These are phyloP conservation scores for Apostichopus californicus DNA, from an alignment of 35 echinoderm and acorn worm species.

Conservation along the genomic window DNA sequence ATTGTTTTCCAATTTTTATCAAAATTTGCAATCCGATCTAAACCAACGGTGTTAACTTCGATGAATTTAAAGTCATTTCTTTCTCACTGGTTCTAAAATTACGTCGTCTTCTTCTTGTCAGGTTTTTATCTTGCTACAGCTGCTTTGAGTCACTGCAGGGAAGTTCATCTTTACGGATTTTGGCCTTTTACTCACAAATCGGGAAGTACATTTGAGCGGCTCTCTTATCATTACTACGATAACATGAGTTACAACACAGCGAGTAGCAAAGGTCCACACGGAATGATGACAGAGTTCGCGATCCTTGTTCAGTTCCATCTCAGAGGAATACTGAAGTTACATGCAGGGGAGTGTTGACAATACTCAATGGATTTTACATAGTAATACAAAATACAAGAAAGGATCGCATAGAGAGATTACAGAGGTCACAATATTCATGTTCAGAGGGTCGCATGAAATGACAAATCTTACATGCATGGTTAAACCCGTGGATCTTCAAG, in stretches of 20 bases:
- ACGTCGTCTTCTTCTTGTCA: not conserved
- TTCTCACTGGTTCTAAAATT: not conserved
- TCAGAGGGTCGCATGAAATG: too few species aligned
- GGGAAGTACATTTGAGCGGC: not conserved
- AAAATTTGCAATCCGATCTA: too few species aligned
- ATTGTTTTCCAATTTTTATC: too few species aligned
- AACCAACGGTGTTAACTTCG: too few species aligned
- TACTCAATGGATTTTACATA: too few species aligned
- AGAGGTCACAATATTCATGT: too few species aligned
- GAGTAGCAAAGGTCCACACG: not conserved
- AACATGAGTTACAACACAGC: not conserved
- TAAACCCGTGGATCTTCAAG: too few species aligned
- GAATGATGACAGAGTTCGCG: not conserved
- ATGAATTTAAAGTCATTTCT: too few species aligned
- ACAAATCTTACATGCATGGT: too few species aligned
- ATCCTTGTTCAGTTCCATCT: not conserved
- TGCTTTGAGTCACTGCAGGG: constrained; percentile 69
- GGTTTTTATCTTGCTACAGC: constrained; percentile 72
- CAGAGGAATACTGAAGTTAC: not conserved
- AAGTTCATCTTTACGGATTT: constrained; percentile 84
- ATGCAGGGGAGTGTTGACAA: not conserved
- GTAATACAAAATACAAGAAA: too few species aligned
- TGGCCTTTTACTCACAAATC: constrained; percentile 62
- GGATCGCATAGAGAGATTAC: too few species aligned
- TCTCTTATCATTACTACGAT: constrained; percentile 63